A percentile compares a stretch with the other conserved stretches of the same genome.
These are phyloP conservation scores for Mechanitis messenoides DNA, from an alignment of 2,888 invertebrate species.

Conservation along the genomic window DNA sequence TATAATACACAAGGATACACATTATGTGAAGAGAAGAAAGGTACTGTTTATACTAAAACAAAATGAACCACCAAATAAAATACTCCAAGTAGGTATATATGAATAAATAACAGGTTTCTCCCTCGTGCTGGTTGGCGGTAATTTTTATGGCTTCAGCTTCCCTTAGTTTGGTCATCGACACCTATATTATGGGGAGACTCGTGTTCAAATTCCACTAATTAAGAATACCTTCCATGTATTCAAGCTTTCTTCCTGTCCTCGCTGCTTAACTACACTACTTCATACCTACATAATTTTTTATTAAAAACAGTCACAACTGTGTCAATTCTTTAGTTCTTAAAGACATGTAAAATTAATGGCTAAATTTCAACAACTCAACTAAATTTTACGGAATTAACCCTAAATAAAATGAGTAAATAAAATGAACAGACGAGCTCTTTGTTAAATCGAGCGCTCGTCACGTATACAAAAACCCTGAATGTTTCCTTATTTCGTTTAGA, in stretches of 20 bases:
- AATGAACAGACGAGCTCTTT: slow-evolving; percentile 9
- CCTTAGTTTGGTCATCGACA: slow-evolving; percentile 68
- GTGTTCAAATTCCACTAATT: slow-evolving; percentile 37
- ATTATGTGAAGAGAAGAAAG: too few relatives aligned
- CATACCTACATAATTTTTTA: background rate
- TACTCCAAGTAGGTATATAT: slow-evolving; percentile 26
- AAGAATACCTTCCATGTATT: slow-evolving; percentile 20
- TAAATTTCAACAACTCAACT: slow-evolving; percentile 8
- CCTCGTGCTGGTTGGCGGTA: slow-evolving; percentile 46
- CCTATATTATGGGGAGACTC: slow-evolving; percentile 46
- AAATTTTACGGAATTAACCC: slow-evolving; percentile 13
- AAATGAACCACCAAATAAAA: slow-evolving; percentile 23
- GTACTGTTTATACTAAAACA: background rate
- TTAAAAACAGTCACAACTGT: background rate
- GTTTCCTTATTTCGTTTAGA: slow-evolving; percentile 50
- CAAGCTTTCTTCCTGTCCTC: background rate
- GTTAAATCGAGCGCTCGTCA: slow-evolving; percentile 20
- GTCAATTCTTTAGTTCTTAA: background rate
- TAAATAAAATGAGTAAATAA: slow-evolving; percentile 11
- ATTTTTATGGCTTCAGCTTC: slow-evolving; percentile 69
- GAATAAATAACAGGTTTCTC: slow-evolving; percentile 62
- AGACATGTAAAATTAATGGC: background rate
- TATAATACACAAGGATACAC: too few relatives aligned
- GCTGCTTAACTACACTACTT: too few relatives aligned
- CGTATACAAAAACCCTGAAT: slow-evolving; percentile 36